Base-by-base conservation (phyloP, 2,113 vertebrate genomes). In the Mustela nigripes region DNA sequence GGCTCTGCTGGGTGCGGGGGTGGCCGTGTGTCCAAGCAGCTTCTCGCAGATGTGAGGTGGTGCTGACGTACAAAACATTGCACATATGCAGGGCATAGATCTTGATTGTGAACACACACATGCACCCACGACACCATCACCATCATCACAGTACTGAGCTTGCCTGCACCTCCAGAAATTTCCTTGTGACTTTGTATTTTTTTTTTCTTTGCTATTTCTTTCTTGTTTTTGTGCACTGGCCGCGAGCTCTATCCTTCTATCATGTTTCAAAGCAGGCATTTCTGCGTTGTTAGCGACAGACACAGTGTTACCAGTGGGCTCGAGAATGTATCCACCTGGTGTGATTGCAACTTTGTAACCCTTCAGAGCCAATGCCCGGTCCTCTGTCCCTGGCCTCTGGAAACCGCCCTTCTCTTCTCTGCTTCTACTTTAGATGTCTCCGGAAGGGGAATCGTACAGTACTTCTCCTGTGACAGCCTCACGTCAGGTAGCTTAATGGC, bases 281-380 rank as follows among this genome's bases (percentile, higher is more conserved):
- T 5, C 58, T 36, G 31, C 11, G 1, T 42, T 1, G 5, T 14
- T 65, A 50, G 11, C 15, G 4, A 1, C 4, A 15, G 88, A 18
- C 10, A 6, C 45, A 0, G 26, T 11, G 62, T 10, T 42, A 19
- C 15, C 26, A 2, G 62, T 26, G 2, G 39, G 28, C 39, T 65
- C 16, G 1, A 16, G 62, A 0, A 42, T 11, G 0, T 7, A 2
- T 4, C 80, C n/a, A 2, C 22, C 26, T 45, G 22, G 26, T 7
- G 0, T 4, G 21, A 11, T 12, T 11, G 76, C 11, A 33, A 24
- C 26, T 42, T 42, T 11, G 9, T 31, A 11, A 78, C 24, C 50
- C 11, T 2, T 22, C 6, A 11, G 78, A 78, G 10, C 7, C 78
- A 4, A 2, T 1, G 19, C n/a, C 26, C 4, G 2, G 4, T 48